phyloP scores from a whole-genome alignment of 2,113 vertebrate genomes.

The Typhlomys cinereus region DNA sequence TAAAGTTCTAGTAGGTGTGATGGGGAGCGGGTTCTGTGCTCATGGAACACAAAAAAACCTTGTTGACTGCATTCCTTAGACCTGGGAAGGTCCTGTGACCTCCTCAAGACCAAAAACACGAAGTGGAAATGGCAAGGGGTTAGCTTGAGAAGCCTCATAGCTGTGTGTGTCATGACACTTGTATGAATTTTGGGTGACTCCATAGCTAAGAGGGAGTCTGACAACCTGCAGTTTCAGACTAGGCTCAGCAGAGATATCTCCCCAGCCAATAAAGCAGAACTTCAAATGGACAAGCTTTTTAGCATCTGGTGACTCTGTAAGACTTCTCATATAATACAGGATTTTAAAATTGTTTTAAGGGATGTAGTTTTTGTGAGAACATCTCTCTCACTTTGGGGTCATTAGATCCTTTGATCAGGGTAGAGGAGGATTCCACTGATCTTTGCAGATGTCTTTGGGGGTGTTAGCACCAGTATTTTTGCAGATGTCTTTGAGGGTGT shows the following conservation, averaged over 20 bases:
- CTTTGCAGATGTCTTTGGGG: not conserved
- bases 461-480: not conserved
- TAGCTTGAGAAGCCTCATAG: not conserved
- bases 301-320: not conserved
- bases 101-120: not conserved
- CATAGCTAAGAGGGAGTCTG: not conserved
- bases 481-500: not conserved
- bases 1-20: not conserved
- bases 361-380: not conserved
- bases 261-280: not conserved
- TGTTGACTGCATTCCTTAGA: not conserved
- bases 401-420: slow-evolving; percentile 2
- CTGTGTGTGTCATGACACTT: not conserved
- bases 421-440: not conserved
- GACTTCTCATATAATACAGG: not conserved
- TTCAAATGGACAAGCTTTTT: not conserved
- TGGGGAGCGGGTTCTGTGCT: not conserved
- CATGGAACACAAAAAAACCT: not conserved
- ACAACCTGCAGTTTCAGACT: not conserved
- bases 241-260: not conserved
- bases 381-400: not conserved
- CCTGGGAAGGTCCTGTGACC: not conserved
- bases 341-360: not conserved
- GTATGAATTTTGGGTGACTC: not conserved
- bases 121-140: not conserved